Evolutionary conservation across 2,797 vertebrate species (phyloP).

Genomic region (Melanitta fusca): DNA sequence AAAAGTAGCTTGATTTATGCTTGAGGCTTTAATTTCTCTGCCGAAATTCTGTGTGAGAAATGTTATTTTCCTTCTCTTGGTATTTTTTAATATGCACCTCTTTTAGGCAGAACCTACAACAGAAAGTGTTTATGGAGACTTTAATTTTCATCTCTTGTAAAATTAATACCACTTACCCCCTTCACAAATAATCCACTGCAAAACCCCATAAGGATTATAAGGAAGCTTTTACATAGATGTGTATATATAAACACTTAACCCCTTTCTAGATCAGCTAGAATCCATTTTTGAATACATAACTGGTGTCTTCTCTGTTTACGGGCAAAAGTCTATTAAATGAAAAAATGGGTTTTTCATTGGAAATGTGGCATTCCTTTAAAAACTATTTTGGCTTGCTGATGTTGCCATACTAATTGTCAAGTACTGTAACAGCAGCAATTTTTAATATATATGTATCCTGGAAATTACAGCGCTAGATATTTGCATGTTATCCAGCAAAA

Average conservation of each 20-base stretch:
- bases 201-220: background rate
- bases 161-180: constrained; percentile 18
- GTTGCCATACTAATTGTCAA: background rate
- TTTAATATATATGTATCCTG: background rate
- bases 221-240: background rate
- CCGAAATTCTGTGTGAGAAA: background rate
- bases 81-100: background rate
- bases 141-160: background rate
- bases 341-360: background rate
- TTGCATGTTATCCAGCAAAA: background rate
- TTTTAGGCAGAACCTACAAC: background rate
- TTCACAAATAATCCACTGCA: background rate
- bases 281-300: background rate
- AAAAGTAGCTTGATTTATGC: background rate
- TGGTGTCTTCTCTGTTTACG: background rate
- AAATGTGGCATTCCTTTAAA: background rate
- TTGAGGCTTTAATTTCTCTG: background rate
- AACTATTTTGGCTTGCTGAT: background rate
- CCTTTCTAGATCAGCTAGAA: background rate
- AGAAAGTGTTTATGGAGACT: background rate
- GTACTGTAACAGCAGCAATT: background rate
- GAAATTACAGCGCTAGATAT: background rate
- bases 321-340: background rate
- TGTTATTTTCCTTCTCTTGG: background rate
- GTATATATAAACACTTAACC: background rate